Base-by-base conservation (phyloP, 2,113 vertebrate species). In the Ascaphus truei region DNA sequence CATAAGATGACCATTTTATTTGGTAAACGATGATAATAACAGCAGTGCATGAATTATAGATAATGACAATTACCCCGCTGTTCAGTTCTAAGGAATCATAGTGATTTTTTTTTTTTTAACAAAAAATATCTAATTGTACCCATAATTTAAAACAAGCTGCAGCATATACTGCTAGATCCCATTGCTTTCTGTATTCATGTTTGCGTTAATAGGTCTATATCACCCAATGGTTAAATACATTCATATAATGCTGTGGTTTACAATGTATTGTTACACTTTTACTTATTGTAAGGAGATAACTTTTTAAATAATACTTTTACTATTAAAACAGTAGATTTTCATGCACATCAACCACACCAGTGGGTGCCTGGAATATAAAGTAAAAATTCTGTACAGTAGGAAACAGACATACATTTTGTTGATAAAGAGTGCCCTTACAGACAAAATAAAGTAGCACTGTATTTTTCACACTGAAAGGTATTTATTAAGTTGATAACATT, bases 401-500 rank as follows among this genome's bases (percentile, higher is more conserved):
- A 79, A 72, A 67, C 79, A 79, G 72, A 77, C 72, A 74, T 85
- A 82, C 74, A 71, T 78, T 80, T 43, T 64, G 69, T 83, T 85
- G 80, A 91, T 86, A 86, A 91, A 89, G 81, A 82, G 84, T 83
- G 82, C 77, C 86, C 86, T 88, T 83, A 84, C 83, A 79, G 76
- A 85, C 83, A 83, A 83, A 77, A 85, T 77, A 77, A 78, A 86
- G 72, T 68, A 68, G 71, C 37, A n/a, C 71, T 64, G 75, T 85
- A 85, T 90, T 90, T 88, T 85, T 89, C 86, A 88, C 79, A 62
- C 65, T 63, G 78, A 87, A 84, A 86, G 91, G 85, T 89, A 86
- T 93, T 92, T 93, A 87, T 93, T 91, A 93, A 91, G 87, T 91
- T 92, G 94, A 94, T 94, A 93, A 92, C 85, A 84, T 87, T 89